phyloP scores from a whole-genome alignment of 2,888 invertebrate genomes.

The Eubasilissa splendida region DNA sequence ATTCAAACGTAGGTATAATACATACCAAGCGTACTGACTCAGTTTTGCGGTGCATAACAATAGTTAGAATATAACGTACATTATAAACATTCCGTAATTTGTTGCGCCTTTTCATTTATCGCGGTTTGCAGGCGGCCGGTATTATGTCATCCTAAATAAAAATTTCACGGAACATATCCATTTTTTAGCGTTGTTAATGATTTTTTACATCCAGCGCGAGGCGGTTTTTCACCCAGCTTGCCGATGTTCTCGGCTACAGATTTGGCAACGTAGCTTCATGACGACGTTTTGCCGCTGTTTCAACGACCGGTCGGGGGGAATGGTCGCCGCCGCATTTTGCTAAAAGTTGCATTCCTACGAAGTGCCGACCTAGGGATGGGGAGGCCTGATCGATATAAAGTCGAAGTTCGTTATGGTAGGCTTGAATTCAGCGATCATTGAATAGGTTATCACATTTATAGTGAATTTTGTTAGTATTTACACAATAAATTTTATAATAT shows the following conservation, averaged over 20 bases:
- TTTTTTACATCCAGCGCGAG: neutral
- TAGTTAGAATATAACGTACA: too few relatives aligned
- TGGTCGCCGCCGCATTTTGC: constrained; percentile 4
- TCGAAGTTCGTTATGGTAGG: constrained; percentile 28
- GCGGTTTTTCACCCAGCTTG: neutral
- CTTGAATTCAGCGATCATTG: neutral
- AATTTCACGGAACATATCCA: too few relatives aligned
- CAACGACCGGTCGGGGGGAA: constrained; percentile 2
- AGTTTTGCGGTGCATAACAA: constrained; percentile 13
- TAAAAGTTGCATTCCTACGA: neutral
- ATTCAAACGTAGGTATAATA: neutral
- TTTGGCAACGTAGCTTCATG: constrained; percentile 26
- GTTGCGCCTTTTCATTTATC: neutral
- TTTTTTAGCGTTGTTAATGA: too few relatives aligned
- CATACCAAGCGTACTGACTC: neutral
- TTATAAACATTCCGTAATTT: neutral
- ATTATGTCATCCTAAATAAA: too few relatives aligned
- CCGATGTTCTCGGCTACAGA: neutral
- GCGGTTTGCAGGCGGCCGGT: too few relatives aligned
- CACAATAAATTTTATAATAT: too few relatives aligned
- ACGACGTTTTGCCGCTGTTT: constrained; percentile 30
- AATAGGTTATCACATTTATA: too few relatives aligned
- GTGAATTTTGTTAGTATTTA: too few relatives aligned
- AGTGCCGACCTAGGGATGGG: constrained; percentile 24
- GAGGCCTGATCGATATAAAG: constrained; percentile 21